Conservation (phyloP, 2,113 vertebrate genomes). For the Toxostoma redivivum region DNA sequence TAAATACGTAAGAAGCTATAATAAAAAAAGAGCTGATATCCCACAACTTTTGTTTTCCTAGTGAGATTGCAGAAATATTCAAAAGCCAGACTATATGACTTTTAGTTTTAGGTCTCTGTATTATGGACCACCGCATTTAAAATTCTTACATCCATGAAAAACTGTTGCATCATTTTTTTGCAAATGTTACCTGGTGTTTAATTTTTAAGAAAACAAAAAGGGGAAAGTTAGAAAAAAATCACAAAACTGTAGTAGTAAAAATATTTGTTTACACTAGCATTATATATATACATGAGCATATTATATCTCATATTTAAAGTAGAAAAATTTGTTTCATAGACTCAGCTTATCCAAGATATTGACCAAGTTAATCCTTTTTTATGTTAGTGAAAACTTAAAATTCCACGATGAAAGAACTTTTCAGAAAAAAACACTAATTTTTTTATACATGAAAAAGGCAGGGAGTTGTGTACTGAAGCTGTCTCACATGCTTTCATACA, state of each 20-base stretch:
- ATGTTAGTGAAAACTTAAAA: background rate
- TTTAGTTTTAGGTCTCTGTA: background rate
- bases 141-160: background rate
- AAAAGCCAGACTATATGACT: background rate
- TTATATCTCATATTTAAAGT: background rate
- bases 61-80: background rate
- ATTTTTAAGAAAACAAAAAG: background rate
- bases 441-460: background rate
- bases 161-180: background rate
- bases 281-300: too few species aligned
- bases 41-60: background rate
- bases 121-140: background rate
- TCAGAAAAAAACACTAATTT: background rate
- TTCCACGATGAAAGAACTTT: background rate
- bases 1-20: background rate
- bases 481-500: background rate
- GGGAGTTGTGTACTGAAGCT: background rate
- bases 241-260: background rate
- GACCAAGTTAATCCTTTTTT: background rate
- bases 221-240: background rate
- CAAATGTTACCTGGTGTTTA: background rate
- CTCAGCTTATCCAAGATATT: background rate
- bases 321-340: background rate
- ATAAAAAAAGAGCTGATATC: background rate
- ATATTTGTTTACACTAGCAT: background rate